Evolutionary conservation across 1,140 invertebrate genomes (phyloP).

Genomic region (Phthorimaea operculella): DNA sequence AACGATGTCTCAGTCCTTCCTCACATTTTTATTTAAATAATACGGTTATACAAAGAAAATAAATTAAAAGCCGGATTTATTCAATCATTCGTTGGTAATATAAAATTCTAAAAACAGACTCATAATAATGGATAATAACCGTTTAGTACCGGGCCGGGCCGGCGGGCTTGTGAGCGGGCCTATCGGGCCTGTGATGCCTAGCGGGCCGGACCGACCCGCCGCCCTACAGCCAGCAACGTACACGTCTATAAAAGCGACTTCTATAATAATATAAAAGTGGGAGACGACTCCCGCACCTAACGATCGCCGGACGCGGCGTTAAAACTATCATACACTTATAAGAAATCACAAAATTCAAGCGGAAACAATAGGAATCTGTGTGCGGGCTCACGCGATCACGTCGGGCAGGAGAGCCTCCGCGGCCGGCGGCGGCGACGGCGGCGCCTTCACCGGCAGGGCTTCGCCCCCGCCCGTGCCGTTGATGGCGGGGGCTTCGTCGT

Average conservation of each 20-base stretch:
- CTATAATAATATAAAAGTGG: slow-evolving; percentile 57
- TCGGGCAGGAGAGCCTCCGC: slow-evolving; percentile 61
- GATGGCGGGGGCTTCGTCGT: slow-evolving; percentile 4
- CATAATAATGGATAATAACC: slow-evolving; percentile 24
- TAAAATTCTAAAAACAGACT: slow-evolving; percentile 65
- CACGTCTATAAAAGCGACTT: slow-evolving; percentile 42
- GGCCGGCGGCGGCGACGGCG: slow-evolving; percentile 31
- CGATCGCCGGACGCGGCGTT: slow-evolving; percentile 29
- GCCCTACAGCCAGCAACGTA: not conserved
- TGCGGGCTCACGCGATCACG: slow-evolving; percentile 51
- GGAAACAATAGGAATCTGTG: slow-evolving; percentile 7
- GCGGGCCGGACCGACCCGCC: not conserved
- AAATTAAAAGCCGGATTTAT: slow-evolving; percentile 64
- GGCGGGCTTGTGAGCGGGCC: not conserved
- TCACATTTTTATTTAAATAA: slow-evolving; percentile 61
- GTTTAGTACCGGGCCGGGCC: slow-evolving; percentile 8
- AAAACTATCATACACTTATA: slow-evolving; percentile 65
- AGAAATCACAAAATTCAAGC: slow-evolving; percentile 65
- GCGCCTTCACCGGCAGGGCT: not conserved
- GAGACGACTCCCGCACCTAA: slow-evolving; percentile 58
- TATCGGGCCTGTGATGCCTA: not conserved
- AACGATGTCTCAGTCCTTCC: slow-evolving; percentile 61
- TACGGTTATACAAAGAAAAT: slow-evolving; percentile 66
- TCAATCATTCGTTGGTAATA: slow-evolving; percentile 66
- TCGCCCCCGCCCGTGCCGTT: slow-evolving; percentile 30